Evolutionary conservation across 2,888 invertebrate species (phyloP), one percentile per base, ranked within the genome.

Genomic region (Acholoe squamosa): DNA sequence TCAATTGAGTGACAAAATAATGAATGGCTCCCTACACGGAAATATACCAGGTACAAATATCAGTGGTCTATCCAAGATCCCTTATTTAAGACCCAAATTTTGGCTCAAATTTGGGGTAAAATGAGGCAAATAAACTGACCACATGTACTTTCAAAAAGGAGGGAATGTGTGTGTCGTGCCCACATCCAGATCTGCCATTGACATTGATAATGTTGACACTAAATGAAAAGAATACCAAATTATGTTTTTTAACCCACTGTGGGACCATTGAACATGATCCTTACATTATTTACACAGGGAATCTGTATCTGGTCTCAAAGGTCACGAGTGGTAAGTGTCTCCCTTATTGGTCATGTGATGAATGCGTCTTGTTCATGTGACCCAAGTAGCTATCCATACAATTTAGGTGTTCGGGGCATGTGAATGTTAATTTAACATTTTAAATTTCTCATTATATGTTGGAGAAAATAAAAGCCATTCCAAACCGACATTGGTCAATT

Each of bases 311-410:
- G 89, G 89, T 54, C 22, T 89, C 31, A 89, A 67, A 89, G 28
- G 31, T 19, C 89, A 89, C 61, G 89, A 89, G 34, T 89, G 89
- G 89, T 89, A 89, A 89, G 89, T 89, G 0, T n/a, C 67, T 43
- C 22, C 25, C 16, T 34, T 80, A 33, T 33, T 34, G 33, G 43
- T 33, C 34, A 80, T 43, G 22, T 80, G 22, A 80, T 33, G 80
- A 80, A 80, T 80, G 80, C 80, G 33, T 80, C 19, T n/a, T 43
- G 80, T 80, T 80, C 80, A 80, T 33, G 80, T 80, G 33, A 43
- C 80, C 1, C 34, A 25, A n/a, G 12, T 43, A 34, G 80, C 5
- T 43, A 16, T 80, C 43, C 80, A 33, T 71, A n/a, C 71, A 43
- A 43, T 22, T 7, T 80, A 34, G 80, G 80, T 80, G 80, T 80